Evolutionary conservation across 2,113 vertebrate species (phyloP).

Genomic region (Cheilinus undulatus): DNA sequence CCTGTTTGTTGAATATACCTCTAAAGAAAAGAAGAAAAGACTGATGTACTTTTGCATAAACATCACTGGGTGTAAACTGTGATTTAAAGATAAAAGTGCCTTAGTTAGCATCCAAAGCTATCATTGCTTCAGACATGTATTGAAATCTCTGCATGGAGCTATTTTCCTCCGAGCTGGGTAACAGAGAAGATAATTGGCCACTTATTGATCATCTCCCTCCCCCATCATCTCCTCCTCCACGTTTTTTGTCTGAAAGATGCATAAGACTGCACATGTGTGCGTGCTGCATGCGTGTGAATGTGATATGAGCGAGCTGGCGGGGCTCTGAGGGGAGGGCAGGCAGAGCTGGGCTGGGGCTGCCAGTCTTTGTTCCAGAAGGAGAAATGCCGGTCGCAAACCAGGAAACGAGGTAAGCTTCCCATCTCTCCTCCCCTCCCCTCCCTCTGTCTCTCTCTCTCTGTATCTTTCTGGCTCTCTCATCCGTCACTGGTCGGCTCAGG

Average conservation of each 20-base stretch:
- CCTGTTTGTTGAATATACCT: too few relatives aligned
- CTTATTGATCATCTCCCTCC: constrained; percentile 69
- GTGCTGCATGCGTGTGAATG: constrained; percentile 32
- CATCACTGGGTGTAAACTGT: background rate
- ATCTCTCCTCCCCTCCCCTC: constrained; percentile 56
- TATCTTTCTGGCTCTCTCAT: constrained; percentile 36
- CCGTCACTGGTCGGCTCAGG: constrained; percentile 48
- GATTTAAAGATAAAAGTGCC: too few relatives aligned
- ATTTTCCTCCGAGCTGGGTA: constrained; percentile 27
- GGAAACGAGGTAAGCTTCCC: constrained; percentile 73
- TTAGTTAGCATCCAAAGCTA: background rate
- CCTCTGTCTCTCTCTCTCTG: constrained; percentile 31
- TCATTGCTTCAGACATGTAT: background rate
- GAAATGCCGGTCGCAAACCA: constrained; percentile 57
- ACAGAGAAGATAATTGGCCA: constrained; percentile 44
- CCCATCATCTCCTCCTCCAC: constrained; percentile 46
- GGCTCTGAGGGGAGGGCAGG: constrained; percentile 54
- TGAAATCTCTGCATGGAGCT: constrained; percentile 1
- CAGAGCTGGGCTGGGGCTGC: constrained; percentile 53
- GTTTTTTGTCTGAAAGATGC: constrained; percentile 29
- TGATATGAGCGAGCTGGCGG: constrained; percentile 46
- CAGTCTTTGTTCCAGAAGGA: constrained; percentile 74
- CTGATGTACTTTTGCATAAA: background rate
- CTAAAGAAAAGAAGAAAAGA: background rate
- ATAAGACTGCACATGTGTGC: constrained; percentile 31